Base-by-base conservation (phyloP, 2,797 vertebrate species). In the Catamblyrhynchus diadema region DNA sequence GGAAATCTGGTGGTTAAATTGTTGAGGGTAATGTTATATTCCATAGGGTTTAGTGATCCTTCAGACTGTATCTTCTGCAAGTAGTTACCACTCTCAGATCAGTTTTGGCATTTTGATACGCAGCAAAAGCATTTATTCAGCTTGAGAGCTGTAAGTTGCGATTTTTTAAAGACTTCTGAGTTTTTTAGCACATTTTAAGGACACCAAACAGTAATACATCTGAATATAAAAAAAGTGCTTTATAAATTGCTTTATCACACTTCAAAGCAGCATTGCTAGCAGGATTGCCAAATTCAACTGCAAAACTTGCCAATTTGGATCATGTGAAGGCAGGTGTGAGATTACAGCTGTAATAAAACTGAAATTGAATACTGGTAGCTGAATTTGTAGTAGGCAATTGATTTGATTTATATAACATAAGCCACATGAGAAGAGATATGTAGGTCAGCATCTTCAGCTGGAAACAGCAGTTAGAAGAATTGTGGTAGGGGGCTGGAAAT, bases 191-290 rank as follows among this genome's bases (percentile, higher is more conserved):
- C 83, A 50, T 94, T 95, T 66, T 61, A 87, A 88, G 78, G 86
- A 97, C 89, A 95, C 89, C 62, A 73, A 94, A 89, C 81, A 94
- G 81, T 77, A 93, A 62, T 94, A 82, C 73, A 86, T 94, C 62
- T 96, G 83, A 95, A 91, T 97, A 93, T 92, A 95, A 97, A 92
- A 81, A 78, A 97, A 97, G 90, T 71, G 85, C 91, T 95, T 96
- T 95, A 88, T 88, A 95, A 94, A 97, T 91, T 90, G 81, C 85
- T 96, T 94, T 96, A 87, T 95, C 95, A 71, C 81, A 56, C 88
- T 93, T 95, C 93, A 83, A 91, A 95, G 69, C 44, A 78, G 78
- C 62, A 61, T 60, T 65, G 67, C 48, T 83, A 81, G 22, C 48
- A 74, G 64, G 61, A 94, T 96, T 93, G 86, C 83, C 86, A 88